Conservation (phyloP, 2,113 vertebrate genomes). For the Gorsachius goisagi region DNA sequence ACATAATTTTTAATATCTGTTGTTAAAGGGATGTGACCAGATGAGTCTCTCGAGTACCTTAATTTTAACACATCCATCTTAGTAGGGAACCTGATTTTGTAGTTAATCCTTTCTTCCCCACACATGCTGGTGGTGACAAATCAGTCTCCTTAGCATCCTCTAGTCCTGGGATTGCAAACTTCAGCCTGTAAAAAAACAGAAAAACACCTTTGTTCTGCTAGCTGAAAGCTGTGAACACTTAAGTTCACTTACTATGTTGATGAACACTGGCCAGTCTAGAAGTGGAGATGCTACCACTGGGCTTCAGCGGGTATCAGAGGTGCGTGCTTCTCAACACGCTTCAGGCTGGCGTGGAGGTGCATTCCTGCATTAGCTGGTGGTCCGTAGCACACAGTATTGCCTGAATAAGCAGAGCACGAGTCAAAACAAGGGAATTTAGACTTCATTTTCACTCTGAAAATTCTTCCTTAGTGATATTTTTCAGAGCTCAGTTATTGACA, state of each 20-base stretch:
- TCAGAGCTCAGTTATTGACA: neutral
- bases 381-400: rapidly evolving
- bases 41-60: neutral
- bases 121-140: neutral
- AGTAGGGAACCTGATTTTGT: neutral
- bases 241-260: rapidly evolving
- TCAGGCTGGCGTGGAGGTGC: rapidly evolving
- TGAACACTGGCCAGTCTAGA: neutral
- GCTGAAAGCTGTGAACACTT: neutral
- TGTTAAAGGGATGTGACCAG: neutral
- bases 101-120: neutral
- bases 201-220: neutral
- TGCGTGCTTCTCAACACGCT: rapidly evolving
- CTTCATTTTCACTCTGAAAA: neutral
- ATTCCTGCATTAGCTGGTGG: neutral
- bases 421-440: neutral
- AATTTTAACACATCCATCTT: neutral
- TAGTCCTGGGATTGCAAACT: neutral
- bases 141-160: neutral
- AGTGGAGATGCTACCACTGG: rapidly evolving
- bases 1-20: neutral
- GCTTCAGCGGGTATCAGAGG: neutral
- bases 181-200: neutral
- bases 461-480: neutral
- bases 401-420: neutral